Evolutionary conservation across 2,113 vertebrate genomes (phyloP).

Genomic region (Albula glossodonta): DNA sequence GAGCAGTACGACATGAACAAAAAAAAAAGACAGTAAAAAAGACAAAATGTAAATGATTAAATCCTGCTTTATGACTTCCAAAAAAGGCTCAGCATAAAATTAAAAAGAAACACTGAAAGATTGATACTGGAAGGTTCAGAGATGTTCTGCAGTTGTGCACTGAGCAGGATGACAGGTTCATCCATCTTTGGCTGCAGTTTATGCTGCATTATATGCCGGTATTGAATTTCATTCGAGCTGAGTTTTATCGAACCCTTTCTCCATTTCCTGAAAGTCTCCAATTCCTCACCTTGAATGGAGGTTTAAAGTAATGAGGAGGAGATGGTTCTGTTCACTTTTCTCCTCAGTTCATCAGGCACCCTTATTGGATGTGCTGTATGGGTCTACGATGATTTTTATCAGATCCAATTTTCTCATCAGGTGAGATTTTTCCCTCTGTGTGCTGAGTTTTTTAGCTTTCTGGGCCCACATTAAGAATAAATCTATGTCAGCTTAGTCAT

Average conservation of each 20-base stretch:
- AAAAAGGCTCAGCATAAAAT: not conserved
- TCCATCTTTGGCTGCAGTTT: not conserved
- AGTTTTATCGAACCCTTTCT: not conserved
- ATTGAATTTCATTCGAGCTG: not conserved
- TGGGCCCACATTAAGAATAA: not conserved
- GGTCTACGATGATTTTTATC: not conserved
- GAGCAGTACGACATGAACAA: not conserved
- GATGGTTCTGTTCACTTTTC: not conserved
- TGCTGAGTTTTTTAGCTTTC: not conserved
- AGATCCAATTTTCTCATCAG: not conserved
- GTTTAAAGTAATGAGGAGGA: not conserved
- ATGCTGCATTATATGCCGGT: not conserved
- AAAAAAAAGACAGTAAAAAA: not conserved
- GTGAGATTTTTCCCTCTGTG: not conserved
- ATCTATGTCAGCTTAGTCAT: not conserved
- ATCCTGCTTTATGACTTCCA: not conserved
- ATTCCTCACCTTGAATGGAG: not conserved
- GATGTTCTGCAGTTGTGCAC: not conserved
- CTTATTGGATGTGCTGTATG: not conserved
- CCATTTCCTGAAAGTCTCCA: not conserved
- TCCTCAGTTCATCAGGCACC: not conserved
- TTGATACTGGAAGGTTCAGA: not conserved
- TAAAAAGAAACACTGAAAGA: not conserved
- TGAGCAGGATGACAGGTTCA: not conserved
- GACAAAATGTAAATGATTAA: not conserved